phyloP scores from a whole-genome alignment of 2,113 vertebrate species.

The Pelecanoides urinatrix region DNA sequence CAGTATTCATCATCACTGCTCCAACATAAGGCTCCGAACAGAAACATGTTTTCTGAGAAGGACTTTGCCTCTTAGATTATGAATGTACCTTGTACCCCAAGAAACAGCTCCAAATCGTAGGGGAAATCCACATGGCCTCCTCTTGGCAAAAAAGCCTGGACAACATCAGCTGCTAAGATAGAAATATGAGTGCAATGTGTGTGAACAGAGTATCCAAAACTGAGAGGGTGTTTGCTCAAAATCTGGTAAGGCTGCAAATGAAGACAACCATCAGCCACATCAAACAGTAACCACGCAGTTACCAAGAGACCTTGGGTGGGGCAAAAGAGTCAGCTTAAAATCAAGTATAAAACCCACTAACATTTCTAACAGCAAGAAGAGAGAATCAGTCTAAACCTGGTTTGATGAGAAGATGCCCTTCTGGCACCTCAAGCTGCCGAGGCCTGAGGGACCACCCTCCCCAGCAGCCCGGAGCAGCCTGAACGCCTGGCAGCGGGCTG shows the following conservation, averaged over 20 bases:
- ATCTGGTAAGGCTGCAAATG: not conserved
- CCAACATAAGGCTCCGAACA: not conserved
- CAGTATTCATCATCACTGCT: not conserved
- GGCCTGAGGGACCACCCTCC: not conserved
- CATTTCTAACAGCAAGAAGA: not conserved
- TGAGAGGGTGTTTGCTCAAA: not conserved
- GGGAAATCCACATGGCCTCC: not conserved
- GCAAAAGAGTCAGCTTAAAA: not conserved
- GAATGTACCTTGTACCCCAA: not conserved
- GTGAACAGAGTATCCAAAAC: not conserved
- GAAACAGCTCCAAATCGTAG: not conserved
- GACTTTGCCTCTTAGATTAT: not conserved
- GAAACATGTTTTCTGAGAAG: not conserved
- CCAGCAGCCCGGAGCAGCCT: no score
- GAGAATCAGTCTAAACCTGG: not conserved
- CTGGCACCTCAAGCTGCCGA: not conserved
- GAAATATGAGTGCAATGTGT: not conserved
- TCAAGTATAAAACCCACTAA: not conserved
- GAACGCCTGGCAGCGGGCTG: not conserved
- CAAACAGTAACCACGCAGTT: not conserved
- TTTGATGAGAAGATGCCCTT: not conserved
- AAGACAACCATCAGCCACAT: not conserved
- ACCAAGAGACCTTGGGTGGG: not conserved
- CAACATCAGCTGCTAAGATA: not conserved
- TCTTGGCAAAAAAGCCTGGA: not conserved